Base-by-base conservation (phyloP, 2,113 vertebrate species). In the Zootoca vivipara region DNA sequence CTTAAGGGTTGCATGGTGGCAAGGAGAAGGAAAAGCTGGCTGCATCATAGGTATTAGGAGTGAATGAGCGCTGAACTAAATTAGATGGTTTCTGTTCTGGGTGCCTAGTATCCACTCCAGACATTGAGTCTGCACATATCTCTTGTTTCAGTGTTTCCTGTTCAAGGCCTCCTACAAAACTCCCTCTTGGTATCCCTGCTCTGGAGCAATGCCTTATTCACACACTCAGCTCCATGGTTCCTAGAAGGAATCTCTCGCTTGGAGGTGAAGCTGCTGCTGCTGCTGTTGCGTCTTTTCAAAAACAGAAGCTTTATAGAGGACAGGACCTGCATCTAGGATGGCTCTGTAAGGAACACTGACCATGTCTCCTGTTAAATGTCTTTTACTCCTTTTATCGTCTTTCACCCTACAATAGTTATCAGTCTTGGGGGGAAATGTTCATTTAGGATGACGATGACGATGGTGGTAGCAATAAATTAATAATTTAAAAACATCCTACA, bases 231-330 rank as follows among this genome's bases (percentile, higher is more conserved):
- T 30, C 24, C 13, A 18, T 3, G 16, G 72, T 78, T 83, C 69
- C 42, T 46, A 78, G 88, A 85, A 33, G 62, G 86, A 87, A 78
- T 87, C 86, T 91, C 79, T 81, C 84, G 90, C 65, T 85, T 73
- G 52, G 62, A 73, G 20, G 22, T 56, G 20, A 84, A 56, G 58
- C 9, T 67, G 42, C 84, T 80, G 33, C 12, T 40, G 10, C 46
- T 52, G 33, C 12, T 40, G 10, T 9, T 52, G 0, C 0, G 35
- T 38, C 26, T 33, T 0, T 35, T 81, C 56, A 74, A 42, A 69
- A 86, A 28, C 70, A 16, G 78, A 89, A 67, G 12, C 26, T 0
- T 62, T 77, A 72, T 42, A 24, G 12, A 2, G 3, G 33, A 56
- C 1, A 84, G 52, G 87, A 90, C 86, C 74, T 84, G 70, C 9